phyloP scores from a whole-genome alignment of 1,140 invertebrate genomes.

The Amphibalanus amphitrite region DNA sequence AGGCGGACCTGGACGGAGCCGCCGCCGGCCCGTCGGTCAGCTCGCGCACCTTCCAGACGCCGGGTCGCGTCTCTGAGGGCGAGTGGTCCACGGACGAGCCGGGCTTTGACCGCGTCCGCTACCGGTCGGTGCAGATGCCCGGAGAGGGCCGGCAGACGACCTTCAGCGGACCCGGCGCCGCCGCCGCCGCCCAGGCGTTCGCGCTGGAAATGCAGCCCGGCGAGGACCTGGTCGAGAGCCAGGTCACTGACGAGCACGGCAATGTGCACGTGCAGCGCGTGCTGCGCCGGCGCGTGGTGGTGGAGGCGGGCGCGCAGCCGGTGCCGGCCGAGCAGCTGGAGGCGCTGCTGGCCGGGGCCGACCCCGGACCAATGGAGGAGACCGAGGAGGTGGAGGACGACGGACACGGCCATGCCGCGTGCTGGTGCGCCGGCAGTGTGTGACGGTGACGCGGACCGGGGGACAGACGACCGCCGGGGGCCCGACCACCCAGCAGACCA shows the following conservation, averaged over 20 bases:
- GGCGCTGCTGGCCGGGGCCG: slow-evolving; percentile 6
- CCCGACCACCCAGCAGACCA: too few relatives aligned
- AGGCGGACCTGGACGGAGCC: slow-evolving; percentile 29
- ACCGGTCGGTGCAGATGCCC: slow-evolving; percentile 31
- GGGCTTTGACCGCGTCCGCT: slow-evolving; percentile 28
- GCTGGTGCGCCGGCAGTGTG: neutral
- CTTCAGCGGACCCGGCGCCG: slow-evolving; percentile 34
- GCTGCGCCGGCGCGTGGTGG: slow-evolving; percentile 31
- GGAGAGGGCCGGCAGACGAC: slow-evolving; percentile 35
- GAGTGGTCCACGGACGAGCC: slow-evolving; percentile 29
- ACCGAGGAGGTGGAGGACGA: neutral
- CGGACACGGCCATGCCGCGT: neutral
- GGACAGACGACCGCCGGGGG: neutral
- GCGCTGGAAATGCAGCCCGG: slow-evolving; percentile 33
- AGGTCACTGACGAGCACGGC: slow-evolving; percentile 31
- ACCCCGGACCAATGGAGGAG: too few relatives aligned
- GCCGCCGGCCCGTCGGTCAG: slow-evolving; percentile 34
- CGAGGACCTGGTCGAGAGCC: slow-evolving; percentile 30
- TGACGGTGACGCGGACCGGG: neutral
- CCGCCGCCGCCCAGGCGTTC: slow-evolving; percentile 31
- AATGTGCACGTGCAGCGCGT: slow-evolving; percentile 33
- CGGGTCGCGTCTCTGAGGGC: slow-evolving; percentile 32
- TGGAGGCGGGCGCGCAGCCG: slow-evolving; percentile 19
- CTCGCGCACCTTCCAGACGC: slow-evolving; percentile 35
- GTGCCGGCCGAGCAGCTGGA: slow-evolving; percentile 13